Base-by-base conservation (phyloP, 2,888 invertebrate species). In the Pseudococcus viburni region DNA sequence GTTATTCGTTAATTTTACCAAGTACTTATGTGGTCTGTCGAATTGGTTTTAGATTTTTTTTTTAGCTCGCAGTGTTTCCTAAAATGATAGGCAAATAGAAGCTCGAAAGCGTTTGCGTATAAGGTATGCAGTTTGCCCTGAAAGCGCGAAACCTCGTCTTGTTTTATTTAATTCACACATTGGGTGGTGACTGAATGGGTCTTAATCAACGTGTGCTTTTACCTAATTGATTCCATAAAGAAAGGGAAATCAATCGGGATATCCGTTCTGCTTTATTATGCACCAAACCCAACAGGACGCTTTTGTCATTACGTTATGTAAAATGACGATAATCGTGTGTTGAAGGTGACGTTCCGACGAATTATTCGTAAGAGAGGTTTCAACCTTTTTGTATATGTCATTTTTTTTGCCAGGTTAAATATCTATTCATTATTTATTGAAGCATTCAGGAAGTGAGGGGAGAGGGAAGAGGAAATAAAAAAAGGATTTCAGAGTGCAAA, bases 241-340 rank as follows among this genome's bases (percentile, higher is more conserved):
- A 73, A 73, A 73, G 73, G 73, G 73, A 73, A 73, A 73, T 73
- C 73, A 73, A 73, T 73, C 64, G 64, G 64, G 73, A 73, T 73
- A 73, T 73, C 73, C 73, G 73, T 64, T 64, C 73, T 39, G 73
- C 15, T 73, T 73, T 73, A 33, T 73, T 73, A 73, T 39, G 33
- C 73, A 64, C 64, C 64, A 73, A 73, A 33, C 73, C 17, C 73
- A 33, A 73, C 33, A 73, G 73, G 33, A 33, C 33, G 26, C 73
- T 73, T 33, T 73, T 73, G 73, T 73, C 26, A 7, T 33, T 15
- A 17, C 8, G 73, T 73, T 73, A 73, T 73, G 26, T 73, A 64
- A 64, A 64, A 64, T 64, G 64, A 64, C 15, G 22, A 22, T 64
- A 64, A 19, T 64, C 64, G 22, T 64, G 12, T 12, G 22, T 22